A percentile compares a stretch with the other conserved stretches of the same genome.
Conservation (phyloP, 1,140 invertebrate species). For the Panulirus ornatus region DNA sequence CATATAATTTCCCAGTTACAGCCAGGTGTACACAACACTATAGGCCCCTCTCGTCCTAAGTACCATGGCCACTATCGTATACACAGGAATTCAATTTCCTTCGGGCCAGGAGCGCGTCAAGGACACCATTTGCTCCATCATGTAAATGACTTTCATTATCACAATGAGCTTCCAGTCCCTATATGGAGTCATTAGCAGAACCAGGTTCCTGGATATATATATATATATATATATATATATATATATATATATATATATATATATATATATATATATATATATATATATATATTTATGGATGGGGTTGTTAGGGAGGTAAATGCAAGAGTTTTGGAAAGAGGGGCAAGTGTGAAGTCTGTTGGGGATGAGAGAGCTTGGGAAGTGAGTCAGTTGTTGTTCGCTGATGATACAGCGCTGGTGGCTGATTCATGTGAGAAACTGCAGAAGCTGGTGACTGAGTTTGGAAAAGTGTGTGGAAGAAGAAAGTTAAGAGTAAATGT, state of each 20-base stretch:
- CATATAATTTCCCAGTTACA: slow-evolving; percentile 5
- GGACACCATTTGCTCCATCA: not conserved
- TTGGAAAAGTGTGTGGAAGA: too few species aligned
- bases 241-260: slow-evolving; percentile 42
- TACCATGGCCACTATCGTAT: not conserved
- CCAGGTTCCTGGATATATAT: not conserved
- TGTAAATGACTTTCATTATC: not conserved
- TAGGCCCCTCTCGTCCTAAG: not conserved
- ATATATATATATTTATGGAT: too few species aligned
- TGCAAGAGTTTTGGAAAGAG: too few species aligned
- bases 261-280: slow-evolving; percentile 32
- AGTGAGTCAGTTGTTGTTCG: too few species aligned
- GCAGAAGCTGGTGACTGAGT: too few species aligned
- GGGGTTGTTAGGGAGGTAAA: too few species aligned
- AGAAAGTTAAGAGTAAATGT: too few species aligned
- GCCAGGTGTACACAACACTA: not conserved
- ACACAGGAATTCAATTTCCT: not conserved
- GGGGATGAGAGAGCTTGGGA: too few species aligned
- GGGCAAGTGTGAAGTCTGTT: too few species aligned
- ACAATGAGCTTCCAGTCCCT: not conserved
- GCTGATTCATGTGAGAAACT: too few species aligned
- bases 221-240: slow-evolving; percentile 19
- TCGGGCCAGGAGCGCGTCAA: not conserved
- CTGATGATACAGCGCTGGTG: too few species aligned
- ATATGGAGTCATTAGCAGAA: not conserved